Conservation (phyloP, 2,797 vertebrate species). For the Ciconia nigra region DNA sequence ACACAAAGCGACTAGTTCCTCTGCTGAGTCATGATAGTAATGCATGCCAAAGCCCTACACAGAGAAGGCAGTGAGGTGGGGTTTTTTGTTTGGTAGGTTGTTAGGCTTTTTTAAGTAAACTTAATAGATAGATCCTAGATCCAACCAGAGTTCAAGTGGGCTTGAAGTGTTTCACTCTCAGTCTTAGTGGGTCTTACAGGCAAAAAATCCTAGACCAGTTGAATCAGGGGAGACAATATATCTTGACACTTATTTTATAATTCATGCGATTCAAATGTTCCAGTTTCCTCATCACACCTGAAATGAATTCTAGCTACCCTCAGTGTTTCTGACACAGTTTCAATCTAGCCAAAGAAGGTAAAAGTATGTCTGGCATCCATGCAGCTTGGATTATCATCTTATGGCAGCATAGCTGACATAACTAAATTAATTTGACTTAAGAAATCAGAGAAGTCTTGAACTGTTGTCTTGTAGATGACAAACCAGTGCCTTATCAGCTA, state of each 20-base stretch:
- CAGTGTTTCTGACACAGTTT: constrained; percentile 28
- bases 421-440: constrained; percentile 80
- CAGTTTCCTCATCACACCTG: neutral
- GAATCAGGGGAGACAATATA: neutral
- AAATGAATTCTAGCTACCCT: neutral
- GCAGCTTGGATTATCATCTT: constrained; percentile 71
- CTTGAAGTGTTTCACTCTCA: neutral
- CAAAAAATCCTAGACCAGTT: neutral
- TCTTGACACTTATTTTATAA: neutral
- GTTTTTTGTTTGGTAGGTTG: neutral
- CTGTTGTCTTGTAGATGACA: constrained; percentile 73
- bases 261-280: neutral
- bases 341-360: constrained; percentile 60
- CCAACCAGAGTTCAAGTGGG: neutral
- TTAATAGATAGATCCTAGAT: neutral
- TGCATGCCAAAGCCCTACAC: neutral
- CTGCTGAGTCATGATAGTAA: neutral
- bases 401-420: constrained; percentile 73
- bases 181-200: neutral
- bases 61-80: neutral
- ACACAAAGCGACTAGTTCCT: neutral
- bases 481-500: constrained; percentile 73
- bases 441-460: constrained; percentile 73
- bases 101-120: neutral
- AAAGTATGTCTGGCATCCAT: constrained; percentile 70